These are phyloP conservation scores for Knipowitschia caucasica DNA, from an alignment of 2,797 vertebrate species.

Conservation along the genomic window DNA sequence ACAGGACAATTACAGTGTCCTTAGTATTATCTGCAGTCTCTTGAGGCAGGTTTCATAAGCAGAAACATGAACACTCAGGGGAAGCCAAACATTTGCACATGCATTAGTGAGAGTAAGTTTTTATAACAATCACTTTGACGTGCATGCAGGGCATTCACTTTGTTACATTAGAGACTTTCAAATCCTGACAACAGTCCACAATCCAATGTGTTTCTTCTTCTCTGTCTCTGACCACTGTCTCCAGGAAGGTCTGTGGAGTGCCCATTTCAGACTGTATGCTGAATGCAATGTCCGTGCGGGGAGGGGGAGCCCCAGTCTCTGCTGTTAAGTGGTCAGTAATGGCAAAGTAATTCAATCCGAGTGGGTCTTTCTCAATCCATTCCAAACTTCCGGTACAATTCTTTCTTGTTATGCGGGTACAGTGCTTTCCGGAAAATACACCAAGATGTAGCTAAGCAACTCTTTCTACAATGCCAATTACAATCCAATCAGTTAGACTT, in stretches of 20 bases:
- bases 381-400: slow-evolving; percentile 71
- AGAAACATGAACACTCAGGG: slow-evolving; percentile 18
- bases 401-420: slow-evolving; percentile 51
- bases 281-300: slow-evolving; percentile 32
- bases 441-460: slow-evolving; percentile 41
- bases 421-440: slow-evolving; percentile 62
- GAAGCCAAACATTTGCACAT: slow-evolving; percentile 11
- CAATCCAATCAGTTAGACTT: slow-evolving; percentile 39
- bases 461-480: slow-evolving; percentile 56
- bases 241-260: slow-evolving; percentile 57
- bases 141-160: slow-evolving; percentile 35
- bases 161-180: slow-evolving; percentile 39
- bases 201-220: slow-evolving; percentile 44
- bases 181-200: slow-evolving; percentile 23
- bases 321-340: slow-evolving; percentile 73
- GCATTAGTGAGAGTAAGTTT: slow-evolving; percentile 24
- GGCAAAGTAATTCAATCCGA: slow-evolving; percentile 71
- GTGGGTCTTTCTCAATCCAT: slow-evolving; percentile 61
- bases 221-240: slow-evolving; percentile 53
- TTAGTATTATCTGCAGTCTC: slow-evolving; percentile 5
- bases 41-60: not conserved
- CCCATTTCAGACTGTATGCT: slow-evolving; percentile 52
- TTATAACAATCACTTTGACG: slow-evolving; percentile 23
- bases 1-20: slow-evolving; percentile 14
- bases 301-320: slow-evolving; percentile 38